Conservation (phyloP, 2,113 vertebrate genomes). For the Trichechus manatus region DNA sequence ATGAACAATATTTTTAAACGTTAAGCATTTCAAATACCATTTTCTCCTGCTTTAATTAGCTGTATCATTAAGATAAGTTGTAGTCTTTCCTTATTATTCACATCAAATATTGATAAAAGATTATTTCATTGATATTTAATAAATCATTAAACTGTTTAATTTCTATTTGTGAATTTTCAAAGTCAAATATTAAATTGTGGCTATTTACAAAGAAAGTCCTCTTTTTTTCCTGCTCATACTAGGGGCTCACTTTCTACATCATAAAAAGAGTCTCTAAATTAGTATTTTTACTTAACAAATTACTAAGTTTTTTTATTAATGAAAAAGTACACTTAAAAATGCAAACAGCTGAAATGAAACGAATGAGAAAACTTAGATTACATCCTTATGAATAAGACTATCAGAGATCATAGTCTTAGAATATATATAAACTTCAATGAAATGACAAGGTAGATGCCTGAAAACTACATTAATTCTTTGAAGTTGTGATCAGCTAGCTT, state of each 20-base stretch:
- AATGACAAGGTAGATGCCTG: constrained; percentile 9
- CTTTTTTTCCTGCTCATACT: neutral
- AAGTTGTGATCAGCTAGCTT: constrained; percentile 15
- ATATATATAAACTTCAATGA: constrained; percentile 10
- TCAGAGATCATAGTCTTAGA: constrained; percentile 4
- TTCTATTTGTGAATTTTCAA: constrained; percentile 18
- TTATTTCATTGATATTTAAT: neutral
- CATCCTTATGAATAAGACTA: neutral
- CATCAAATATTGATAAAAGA: neutral
- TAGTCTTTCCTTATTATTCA: constrained; percentile 6
- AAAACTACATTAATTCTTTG: neutral
- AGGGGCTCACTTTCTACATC: neutral
- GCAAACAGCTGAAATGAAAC: neutral
- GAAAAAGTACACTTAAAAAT: neutral
- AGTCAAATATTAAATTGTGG: neutral
- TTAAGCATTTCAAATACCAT: neutral
- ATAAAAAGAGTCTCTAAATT: neutral
- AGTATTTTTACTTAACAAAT: neutral
- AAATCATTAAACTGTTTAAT: neutral
- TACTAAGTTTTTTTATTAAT: neutral
- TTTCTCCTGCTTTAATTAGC: neutral
- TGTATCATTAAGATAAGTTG: neutral
- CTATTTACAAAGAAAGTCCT: neutral
- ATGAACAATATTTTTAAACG: neutral
- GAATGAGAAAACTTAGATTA: constrained; percentile 13